Evolutionary conservation across 2,888 invertebrate genomes (phyloP), one percentile per base, ranked within the genome.

Genomic region (Acronicta psi): DNA sequence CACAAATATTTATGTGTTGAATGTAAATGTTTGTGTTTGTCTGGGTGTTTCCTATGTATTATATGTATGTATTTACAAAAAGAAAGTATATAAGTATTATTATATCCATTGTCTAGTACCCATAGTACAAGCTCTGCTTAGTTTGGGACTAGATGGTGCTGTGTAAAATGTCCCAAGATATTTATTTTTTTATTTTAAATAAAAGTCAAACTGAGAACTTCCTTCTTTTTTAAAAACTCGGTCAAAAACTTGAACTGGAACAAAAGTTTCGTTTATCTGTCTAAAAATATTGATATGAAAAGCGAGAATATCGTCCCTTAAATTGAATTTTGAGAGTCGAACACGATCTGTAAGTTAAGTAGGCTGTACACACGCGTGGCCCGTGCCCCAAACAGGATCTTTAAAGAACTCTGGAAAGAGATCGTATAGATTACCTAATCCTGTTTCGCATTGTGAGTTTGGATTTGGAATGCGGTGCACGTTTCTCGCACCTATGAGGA

Each of bases 351-450:
- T 11, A 31, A 50, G 36, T 11, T 25, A 50, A 60, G 59, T 36
- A 61, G 29, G 18, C 18, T 49, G 34, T 44, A 36, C 0, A 34
- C n/a, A 55, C 41, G 69, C 76, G 76, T 74, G 73, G 55, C 63
- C 18, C 0, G 60, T n/a, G 36, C 38, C 18, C 52, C 45, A 70
- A 75, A 57, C 34, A 43, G 43, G 31, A 14, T 59, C 43, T 55
- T 73, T 64, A 59, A 69, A 43, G 57, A 58, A 54, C 64, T 62
- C 59, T 59, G 34, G 42, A 65, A 74, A 59, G 58, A 62, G 71
- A 74, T 71, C 75, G 77, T 65, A 69, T 77, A 79, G 81, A 80
- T 80, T 79, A 72, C 80, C 62, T 81, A 81, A 80, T 80, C 78
- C 68, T 68, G 64, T 78, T 80, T 64, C 51, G 65, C 62, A 77